A percentile compares a stretch with the other conserved stretches of the same genome.
Conservation (phyloP, 2,888 invertebrate genomes). For the Melanophora roralis region DNA sequence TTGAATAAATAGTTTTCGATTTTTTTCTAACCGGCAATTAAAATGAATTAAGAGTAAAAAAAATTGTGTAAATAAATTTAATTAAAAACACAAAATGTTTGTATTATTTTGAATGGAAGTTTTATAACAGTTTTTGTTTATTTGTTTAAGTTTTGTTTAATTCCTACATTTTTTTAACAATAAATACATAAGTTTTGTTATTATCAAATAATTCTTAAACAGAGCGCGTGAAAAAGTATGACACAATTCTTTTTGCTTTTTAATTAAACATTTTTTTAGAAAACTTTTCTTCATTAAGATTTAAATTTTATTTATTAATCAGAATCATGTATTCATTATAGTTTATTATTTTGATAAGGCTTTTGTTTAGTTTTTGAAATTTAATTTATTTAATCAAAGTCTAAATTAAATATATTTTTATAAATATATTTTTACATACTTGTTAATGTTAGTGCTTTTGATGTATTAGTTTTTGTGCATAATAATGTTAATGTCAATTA, state of each 20-base stretch:
- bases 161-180: neutral
- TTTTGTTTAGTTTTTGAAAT: conserved; percentile 4
- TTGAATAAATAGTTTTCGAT: no score
- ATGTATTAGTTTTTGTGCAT: no score
- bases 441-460: neutral
- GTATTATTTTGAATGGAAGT: no score
- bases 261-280: no score
- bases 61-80: no score
- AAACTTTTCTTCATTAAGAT: no score
- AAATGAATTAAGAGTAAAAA: no score
- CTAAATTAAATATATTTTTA: no score
- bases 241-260: no score
- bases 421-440: neutral
- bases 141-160: neutral
- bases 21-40: no score
- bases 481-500: conserved; percentile 35
- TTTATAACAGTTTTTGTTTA: conserved; percentile 14
- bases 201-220: neutral
- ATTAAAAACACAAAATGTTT: no score
- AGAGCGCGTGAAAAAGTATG: neutral
- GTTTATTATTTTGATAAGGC: neutral
- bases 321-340: neutral
- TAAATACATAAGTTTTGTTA: neutral
- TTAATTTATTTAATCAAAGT: conserved; percentile 9
- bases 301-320: no score